Evolutionary conservation across 2,888 invertebrate genomes (phyloP), one percentile per base, ranked within the genome.

Genomic region (Drosophila paramelanica): DNA sequence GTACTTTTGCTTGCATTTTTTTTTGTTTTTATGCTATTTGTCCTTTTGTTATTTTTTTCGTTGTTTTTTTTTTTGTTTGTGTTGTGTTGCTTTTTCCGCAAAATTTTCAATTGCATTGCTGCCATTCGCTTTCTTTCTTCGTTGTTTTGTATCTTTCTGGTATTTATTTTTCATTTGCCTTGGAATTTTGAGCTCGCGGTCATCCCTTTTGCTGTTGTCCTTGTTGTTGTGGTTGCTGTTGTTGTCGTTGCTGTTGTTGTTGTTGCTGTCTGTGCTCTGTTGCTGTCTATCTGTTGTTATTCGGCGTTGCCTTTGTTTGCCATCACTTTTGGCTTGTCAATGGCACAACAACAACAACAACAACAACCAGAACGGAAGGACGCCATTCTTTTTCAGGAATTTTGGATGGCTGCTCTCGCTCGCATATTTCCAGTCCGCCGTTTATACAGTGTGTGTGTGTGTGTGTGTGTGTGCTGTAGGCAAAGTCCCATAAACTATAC

Each of bases 121-220:
- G 67, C 41, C 52, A 50, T 62, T 58, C 67, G 46, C 42, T 42
- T 23, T 49, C 64, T 36, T 58, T 67, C 42, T 49, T 39, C 61
- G 58, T 64, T 60, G 47, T 69, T 74, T 73, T 59, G 68, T 79
- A 50, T 71, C 52, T 61, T 67, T 69, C 51, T 78, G 73, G 60
- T 85, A 85, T 85, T 84, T 87, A 74, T 84, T 84, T 84, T 83
- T 72, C 74, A 86, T 84, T 84, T 81, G 76, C 80, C 78, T 76
- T 74, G 83, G 72, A 72, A 82, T 82, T 70, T 68, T 50, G 46
- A 59, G 75, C 79, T 69, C 66, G 73, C 77, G 73, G 77, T 67
- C 75, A 77, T 77, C 66, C 55, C 51, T 77, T 76, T 62, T 60
- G 25, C 46, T 50, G 39, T 60, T 51, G 27, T 61, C 50, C 41